Base-by-base conservation (phyloP, 2,888 invertebrate species). In the Beris chalybata region DNA sequence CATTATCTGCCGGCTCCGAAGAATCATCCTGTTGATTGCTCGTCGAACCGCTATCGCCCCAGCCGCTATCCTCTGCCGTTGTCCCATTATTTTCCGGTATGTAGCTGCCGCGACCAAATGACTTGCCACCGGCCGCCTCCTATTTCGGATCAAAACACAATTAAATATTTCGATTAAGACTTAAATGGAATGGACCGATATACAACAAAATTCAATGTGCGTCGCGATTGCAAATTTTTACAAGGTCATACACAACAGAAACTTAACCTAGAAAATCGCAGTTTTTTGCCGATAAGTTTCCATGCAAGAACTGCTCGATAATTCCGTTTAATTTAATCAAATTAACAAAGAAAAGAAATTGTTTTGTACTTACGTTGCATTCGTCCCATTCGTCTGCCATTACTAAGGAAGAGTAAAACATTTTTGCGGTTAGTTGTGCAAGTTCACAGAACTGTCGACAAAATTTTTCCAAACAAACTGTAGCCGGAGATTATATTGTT, bases 1-100 rank as follows among this genome's bases (percentile, higher is more conserved):
- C 74, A 81, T 0, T 80, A 80, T 30, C 31, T 5, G 56, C 47
- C 45, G 44, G 45, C 6, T 44, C 1, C n/a, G 61, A 29, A 9
- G 9, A 29, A 30, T 29, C 5, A 12, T 29, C 9, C 11, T 29
- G 30, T 30, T 53, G 9, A 11, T 22, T 1, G 13, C 52, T 4
- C 53, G 15, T 82, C 79, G 0, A 82, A 80, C 0, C 81, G 75
- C 3, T 81, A 80, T 7, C 81, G 77, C 29, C 81, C 72, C 1
- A 81, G 80, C 2, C 81, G 80, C 52, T 74, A 81, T 1, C 80
- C 66, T 81, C 81, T 50, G 74, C 77, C 3, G 69, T 67, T 9
- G 71, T 76, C 4, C 72, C 73, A 54, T 78, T 77, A 57, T 77
- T 76, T 22, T 22, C 22, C 30, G 71, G 74, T 66, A 77, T 79